Evolutionary conservation across 1,140 invertebrate genomes (phyloP).

Genomic region (Tetramorium simillimum): DNA sequence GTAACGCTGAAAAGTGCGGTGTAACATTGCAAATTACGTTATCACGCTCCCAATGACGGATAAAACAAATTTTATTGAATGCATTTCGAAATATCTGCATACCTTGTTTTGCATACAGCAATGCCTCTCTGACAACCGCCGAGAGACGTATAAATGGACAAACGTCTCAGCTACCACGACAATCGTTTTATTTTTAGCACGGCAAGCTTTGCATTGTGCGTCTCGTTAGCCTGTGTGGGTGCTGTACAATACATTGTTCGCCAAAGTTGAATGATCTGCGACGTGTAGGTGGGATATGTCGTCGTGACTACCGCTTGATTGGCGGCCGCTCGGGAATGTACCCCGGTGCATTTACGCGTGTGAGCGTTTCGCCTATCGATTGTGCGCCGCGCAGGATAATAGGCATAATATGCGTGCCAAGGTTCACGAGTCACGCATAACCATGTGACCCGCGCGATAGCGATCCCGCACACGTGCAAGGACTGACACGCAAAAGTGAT

Average conservation of each 20-base stretch:
- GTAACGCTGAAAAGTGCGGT: background rate
- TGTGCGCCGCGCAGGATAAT: slow-evolving; percentile 51
- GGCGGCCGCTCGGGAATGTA: slow-evolving; percentile 57
- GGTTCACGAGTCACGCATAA: slow-evolving; percentile 71
- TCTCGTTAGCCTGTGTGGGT: slow-evolving; percentile 64
- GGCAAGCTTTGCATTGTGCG: slow-evolving; percentile 15
- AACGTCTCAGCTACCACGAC: background rate
- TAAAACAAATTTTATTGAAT: slow-evolving; percentile 36
- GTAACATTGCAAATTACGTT: slow-evolving; percentile 41
- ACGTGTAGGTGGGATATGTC: slow-evolving; percentile 54
- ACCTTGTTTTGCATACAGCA: slow-evolving; percentile 9
- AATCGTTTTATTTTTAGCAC: slow-evolving; percentile 48
- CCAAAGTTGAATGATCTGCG: slow-evolving; percentile 61
- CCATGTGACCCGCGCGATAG: slow-evolving; percentile 56
- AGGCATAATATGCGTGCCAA: slow-evolving; percentile 69
- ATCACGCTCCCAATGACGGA: background rate
- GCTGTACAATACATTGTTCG: slow-evolving; percentile 39
- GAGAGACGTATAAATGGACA: slow-evolving; percentile 16
- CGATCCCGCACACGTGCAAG: slow-evolving; percentile 31
- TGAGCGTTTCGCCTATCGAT: slow-evolving; percentile 63
- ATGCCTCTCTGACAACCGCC: background rate
- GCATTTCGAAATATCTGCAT: slow-evolving; percentile 47
- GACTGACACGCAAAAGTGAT: background rate
- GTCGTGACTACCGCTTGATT: slow-evolving; percentile 56
- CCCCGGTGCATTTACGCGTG: slow-evolving; percentile 34